Evolutionary conservation across 2,888 invertebrate genomes (phyloP), one percentile per base, ranked within the genome.

Genomic region (Amblyjoppa proteus): DNA sequence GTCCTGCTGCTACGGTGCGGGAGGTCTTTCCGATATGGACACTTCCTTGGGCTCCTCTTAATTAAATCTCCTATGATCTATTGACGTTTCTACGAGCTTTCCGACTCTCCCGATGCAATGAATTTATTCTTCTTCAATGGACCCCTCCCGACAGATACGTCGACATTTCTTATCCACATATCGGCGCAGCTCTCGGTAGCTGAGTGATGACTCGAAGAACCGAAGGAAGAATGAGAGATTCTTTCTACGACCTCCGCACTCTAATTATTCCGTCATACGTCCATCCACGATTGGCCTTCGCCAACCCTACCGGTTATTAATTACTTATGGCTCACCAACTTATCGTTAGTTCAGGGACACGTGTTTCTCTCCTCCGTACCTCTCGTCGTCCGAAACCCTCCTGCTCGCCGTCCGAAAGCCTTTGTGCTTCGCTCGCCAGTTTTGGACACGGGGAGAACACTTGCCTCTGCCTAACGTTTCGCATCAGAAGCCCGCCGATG

Each of bases 51-150:
- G 31, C 34, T 64, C n/a, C 68, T 87, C 74, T 85, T 83, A 85
- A 87, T 87, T 85, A 81, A 85, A 87, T 83, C 81, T 77, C 74
- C 66, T 71, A 83, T 85, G 69, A 75, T 70, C 75, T 58, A 82
- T 71, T 28, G 82, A 71, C 70, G 68, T 68, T 77, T 68, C 56
- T 16, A 20, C n/a, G 11, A 4, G 49, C 58, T 85, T 66, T 38
- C 7, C 20, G 41, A 66, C 70, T 76, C 66, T 76, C 58, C 66
- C 41, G 49, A 66, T 81, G 74, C 74, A 49, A 53, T 49, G 49
- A 45, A 77, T 84, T 75, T 75, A 58, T 85, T 79, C 51, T 53
- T 66, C 20, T 31, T 53, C n/a, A 25, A 69, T 58, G 38, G 38
- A 71, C 51, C 16, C 28, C 71, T 4, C 11, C 13, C 9, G 16